These are phyloP conservation scores for Ommatoiulus sabulosus DNA, from an alignment of 2,888 invertebrate genomes.

Conservation along the genomic window DNA sequence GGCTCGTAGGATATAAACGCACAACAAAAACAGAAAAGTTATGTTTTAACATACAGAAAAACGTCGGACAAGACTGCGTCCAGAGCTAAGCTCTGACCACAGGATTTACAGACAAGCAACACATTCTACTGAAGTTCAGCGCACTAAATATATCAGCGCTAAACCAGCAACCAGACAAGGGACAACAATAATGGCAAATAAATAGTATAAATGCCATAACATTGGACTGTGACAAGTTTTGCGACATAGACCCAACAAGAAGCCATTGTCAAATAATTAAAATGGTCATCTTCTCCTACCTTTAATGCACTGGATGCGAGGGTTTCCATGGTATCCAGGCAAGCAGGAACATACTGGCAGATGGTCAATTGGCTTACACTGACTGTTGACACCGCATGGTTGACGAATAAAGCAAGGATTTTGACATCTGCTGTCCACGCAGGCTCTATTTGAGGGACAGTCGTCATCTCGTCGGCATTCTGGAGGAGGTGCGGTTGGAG, in stretches of 20 bases:
- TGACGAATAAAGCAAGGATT: slow-evolving; percentile 85
- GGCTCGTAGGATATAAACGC: neutral
- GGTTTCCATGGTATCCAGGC: slow-evolving; percentile 87
- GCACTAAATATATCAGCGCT: neutral
- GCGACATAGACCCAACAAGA: neutral
- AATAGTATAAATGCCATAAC: neutral
- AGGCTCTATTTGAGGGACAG: slow-evolving; percentile 80
- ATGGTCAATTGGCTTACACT: slow-evolving; percentile 84
- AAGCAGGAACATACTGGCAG: slow-evolving; percentile 88
- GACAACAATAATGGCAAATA: neutral
- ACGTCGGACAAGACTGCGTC: neutral
- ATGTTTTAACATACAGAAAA: neutral
- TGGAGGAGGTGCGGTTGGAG: slow-evolving; percentile 57
- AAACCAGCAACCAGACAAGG: slow-evolving; percentile 41
- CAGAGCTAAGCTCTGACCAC: neutral
- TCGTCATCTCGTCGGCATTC: slow-evolving; percentile 75
- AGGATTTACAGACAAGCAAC: neutral
- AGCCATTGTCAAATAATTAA: neutral
- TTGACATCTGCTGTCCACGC: slow-evolving; percentile 81
- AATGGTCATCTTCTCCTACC: slow-evolving; percentile 62
- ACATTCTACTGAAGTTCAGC: neutral
- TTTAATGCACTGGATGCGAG: slow-evolving; percentile 81
- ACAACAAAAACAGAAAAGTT: neutral
- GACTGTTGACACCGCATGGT: slow-evolving; percentile 85
- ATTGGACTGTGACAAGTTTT: neutral